These are phyloP conservation scores for Melanogrammus aeglefinus DNA, from an alignment of 2,797 vertebrate species.

Conservation along the genomic window DNA sequence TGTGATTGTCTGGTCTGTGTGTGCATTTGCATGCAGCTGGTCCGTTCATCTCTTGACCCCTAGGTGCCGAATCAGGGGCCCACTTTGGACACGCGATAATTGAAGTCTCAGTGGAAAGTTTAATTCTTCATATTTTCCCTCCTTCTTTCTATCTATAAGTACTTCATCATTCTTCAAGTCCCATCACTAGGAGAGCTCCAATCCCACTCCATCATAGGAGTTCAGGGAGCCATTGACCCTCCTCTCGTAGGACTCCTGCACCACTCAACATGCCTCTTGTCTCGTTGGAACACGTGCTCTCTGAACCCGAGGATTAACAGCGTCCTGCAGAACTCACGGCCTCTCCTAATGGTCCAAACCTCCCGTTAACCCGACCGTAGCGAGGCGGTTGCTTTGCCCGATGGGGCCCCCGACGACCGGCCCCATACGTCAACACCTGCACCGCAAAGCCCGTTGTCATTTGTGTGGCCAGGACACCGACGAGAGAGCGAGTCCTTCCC, in stretches of 20 bases:
- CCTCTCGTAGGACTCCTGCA: neutral
- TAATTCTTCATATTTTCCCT: neutral
- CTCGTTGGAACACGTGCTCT: too few species aligned
- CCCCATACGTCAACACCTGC: neutral
- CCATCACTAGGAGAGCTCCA: too few species aligned
- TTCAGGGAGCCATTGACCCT: too few species aligned
- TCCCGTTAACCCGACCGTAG: neutral
- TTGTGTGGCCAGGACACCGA: neutral
- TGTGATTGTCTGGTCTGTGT: neutral
- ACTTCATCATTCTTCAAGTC: neutral
- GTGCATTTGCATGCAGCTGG: neutral
- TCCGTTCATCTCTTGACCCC: neutral
- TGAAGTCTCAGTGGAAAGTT: constrained; percentile 1
- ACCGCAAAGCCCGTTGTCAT: neutral
- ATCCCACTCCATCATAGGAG: too few species aligned
- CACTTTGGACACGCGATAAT: neutral
- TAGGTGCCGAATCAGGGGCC: neutral
- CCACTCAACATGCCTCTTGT: too few species aligned
- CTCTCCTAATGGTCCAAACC: neutral
- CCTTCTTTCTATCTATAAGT: neutral
- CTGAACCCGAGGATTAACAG: too few species aligned
- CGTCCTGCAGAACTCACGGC: neutral
- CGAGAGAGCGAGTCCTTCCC: neutral
- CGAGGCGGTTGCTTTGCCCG: neutral
- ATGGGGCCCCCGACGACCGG: neutral